These are phyloP conservation scores for Sminthopsis crassicaudata DNA, from an alignment of 2,113 vertebrate genomes.

Conservation along the genomic window DNA sequence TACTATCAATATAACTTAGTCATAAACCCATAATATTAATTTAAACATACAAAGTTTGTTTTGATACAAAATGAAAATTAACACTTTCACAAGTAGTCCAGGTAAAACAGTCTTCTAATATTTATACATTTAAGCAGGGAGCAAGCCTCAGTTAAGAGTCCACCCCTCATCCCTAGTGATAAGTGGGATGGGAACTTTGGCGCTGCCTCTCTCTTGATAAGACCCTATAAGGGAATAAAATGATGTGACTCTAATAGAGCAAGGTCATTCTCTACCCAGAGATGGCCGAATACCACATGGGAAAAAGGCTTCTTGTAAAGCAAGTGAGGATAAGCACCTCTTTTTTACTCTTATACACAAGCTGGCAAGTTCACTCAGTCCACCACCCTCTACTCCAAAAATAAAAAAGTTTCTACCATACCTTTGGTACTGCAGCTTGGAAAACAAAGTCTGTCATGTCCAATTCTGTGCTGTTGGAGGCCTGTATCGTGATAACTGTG, in stretches of 20 bases:
- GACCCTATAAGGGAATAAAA: neutral
- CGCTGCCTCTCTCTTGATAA: neutral
- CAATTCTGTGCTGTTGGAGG: slow-evolving; percentile 95
- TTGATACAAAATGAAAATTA: neutral
- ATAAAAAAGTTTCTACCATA: slow-evolving; percentile 76
- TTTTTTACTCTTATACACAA: neutral
- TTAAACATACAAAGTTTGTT: neutral
- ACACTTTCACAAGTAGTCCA: neutral
- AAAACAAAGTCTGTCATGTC: slow-evolving; percentile 99
- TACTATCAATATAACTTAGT: neutral
- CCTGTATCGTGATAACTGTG: slow-evolving; percentile 98
- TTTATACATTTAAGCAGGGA: neutral
- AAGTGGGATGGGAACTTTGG: neutral
- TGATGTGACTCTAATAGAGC: neutral
- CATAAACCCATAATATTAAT: neutral
- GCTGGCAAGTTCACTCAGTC: neutral
- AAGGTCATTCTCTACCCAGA: neutral
- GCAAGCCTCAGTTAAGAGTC: neutral
- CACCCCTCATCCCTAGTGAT: neutral
- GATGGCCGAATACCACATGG: neutral
- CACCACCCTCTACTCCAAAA: slow-evolving; percentile 53
- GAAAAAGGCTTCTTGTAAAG: no score
- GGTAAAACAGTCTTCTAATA: neutral
- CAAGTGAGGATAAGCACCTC: neutral
- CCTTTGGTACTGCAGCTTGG: slow-evolving; percentile 99